Evolutionary conservation across 2,797 vertebrate genomes (phyloP).

Genomic region (Morus bassanus): DNA sequence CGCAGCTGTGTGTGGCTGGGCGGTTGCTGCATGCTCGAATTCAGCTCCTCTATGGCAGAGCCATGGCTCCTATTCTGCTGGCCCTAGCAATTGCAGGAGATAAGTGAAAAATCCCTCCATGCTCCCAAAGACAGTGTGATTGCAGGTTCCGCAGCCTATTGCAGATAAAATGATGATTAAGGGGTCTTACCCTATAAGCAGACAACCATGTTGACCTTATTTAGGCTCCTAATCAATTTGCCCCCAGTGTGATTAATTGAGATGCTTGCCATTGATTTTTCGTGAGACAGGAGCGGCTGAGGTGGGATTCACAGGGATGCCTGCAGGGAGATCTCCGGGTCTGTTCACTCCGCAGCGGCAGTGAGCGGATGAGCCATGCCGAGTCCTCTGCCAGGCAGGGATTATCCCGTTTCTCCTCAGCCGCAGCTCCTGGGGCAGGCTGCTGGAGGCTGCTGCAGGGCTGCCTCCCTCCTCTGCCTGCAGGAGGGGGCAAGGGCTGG

Average conservation of each 20-base stretch:
- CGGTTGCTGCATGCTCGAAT: background rate
- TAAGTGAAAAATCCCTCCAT: background rate
- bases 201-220: slow-evolving; percentile 85
- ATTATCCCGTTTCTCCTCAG: accelerated
- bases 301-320: background rate
- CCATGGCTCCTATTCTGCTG: background rate
- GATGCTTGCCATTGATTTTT: slow-evolving; percentile 82
- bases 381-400: background rate
- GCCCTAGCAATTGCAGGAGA: background rate
- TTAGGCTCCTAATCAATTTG: slow-evolving; percentile 83
- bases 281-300: background rate
- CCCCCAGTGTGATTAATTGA: slow-evolving; percentile 83
- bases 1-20: background rate
- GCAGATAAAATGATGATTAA: slow-evolving; percentile 83
- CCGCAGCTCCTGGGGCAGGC: accelerated
- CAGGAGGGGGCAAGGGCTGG: background rate
- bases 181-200: slow-evolving; percentile 84
- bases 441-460: background rate
- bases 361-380: background rate
- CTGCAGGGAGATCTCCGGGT: background rate
- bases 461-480: background rate
- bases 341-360: accelerated
- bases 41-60: background rate
- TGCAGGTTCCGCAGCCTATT: slow-evolving; percentile 38
- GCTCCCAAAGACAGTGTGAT: background rate